Percentiles rank a stretch among this genome's conserved stretches.
Conservation (phyloP, 2,113 vertebrate species). For the Podarcis raffonei region DNA sequence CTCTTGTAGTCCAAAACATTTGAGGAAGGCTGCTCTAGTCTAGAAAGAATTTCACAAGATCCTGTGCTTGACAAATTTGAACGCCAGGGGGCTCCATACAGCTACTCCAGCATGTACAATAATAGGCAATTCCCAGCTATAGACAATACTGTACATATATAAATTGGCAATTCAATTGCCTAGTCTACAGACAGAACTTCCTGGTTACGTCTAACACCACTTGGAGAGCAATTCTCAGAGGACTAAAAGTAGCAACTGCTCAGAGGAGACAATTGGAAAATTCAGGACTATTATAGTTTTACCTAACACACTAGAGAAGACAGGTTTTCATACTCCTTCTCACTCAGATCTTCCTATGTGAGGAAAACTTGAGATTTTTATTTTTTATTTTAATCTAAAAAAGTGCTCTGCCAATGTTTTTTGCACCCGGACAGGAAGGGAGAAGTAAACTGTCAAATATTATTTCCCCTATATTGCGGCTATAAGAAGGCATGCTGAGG, state of each 20-base stretch:
- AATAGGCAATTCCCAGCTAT: not conserved
- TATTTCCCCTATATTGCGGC: not conserved
- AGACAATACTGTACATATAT: not conserved
- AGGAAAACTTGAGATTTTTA: not conserved
- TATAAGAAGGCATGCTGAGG: not conserved
- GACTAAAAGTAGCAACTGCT: not conserved
- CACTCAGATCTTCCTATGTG: not conserved
- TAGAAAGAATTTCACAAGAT: not conserved
- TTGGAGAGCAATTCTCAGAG: too few species aligned
- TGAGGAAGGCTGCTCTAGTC: too few species aligned
- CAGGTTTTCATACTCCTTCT: not conserved
- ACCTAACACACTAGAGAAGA: not conserved
- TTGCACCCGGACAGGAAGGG: too few species aligned
- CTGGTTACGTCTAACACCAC: not conserved
- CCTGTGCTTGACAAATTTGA: not conserved
- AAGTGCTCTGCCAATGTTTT: not conserved
- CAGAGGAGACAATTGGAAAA: not conserved
- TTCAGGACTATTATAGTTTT: not conserved
- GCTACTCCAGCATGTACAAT: not conserved
- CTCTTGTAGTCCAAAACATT: not conserved
- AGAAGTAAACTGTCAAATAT: not conserved
- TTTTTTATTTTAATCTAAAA: not conserved
- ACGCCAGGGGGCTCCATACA: not conserved
- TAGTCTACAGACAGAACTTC: not conserved
- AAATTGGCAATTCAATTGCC: not conserved